Percentiles rank a stretch among this genome's conserved stretches.
Conservation (phyloP, 2,888 invertebrate genomes). For the Standfussiana lucernea region DNA sequence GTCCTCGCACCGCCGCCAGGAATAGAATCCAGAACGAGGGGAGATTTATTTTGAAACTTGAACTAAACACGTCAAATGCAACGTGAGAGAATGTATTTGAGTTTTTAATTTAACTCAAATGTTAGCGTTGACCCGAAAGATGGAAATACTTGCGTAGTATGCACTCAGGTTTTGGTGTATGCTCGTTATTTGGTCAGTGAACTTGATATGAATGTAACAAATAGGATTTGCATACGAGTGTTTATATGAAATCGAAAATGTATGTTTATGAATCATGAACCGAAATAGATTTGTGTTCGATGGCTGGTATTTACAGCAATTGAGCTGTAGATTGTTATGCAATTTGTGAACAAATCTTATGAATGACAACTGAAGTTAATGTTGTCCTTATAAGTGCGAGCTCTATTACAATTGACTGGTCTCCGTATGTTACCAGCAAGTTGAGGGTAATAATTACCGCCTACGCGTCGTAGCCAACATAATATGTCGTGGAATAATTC, state of each 20-base stretch:
- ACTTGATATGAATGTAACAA: slow-evolving; percentile 69
- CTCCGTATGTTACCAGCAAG: slow-evolving; percentile 52
- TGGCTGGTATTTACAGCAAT: slow-evolving; percentile 56
- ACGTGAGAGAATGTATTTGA: slow-evolving; percentile 71
- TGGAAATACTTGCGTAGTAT: slow-evolving; percentile 51
- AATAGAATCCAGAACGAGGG: slow-evolving; percentile 85
- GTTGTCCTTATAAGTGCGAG: slow-evolving; percentile 55
- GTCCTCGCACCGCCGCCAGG: slow-evolving; percentile 76
- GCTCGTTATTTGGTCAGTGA: slow-evolving; percentile 78
- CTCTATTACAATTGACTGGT: slow-evolving; percentile 61
- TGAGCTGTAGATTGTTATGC: slow-evolving; percentile 56
- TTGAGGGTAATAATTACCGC: slow-evolving; percentile 76
- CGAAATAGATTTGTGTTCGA: slow-evolving; percentile 70
- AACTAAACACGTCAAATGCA: slow-evolving; percentile 75
- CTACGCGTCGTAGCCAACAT: slow-evolving; percentile 66
- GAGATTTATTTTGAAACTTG: slow-evolving; percentile 85
- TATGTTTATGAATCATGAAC: slow-evolving; percentile 73
- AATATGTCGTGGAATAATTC: slow-evolving; percentile 58
- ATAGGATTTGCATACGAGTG: slow-evolving; percentile 71
- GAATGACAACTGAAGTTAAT: slow-evolving; percentile 51
- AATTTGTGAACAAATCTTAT: slow-evolving; percentile 50
- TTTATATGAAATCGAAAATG: slow-evolving; percentile 72
- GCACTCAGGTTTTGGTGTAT: slow-evolving; percentile 58
- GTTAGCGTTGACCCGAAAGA: slow-evolving; percentile 52
- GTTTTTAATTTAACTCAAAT: slow-evolving; percentile 66